Evolutionary conservation across 2,113 vertebrate species (phyloP).

Genomic region (Rhinoptilus africanus): DNA sequence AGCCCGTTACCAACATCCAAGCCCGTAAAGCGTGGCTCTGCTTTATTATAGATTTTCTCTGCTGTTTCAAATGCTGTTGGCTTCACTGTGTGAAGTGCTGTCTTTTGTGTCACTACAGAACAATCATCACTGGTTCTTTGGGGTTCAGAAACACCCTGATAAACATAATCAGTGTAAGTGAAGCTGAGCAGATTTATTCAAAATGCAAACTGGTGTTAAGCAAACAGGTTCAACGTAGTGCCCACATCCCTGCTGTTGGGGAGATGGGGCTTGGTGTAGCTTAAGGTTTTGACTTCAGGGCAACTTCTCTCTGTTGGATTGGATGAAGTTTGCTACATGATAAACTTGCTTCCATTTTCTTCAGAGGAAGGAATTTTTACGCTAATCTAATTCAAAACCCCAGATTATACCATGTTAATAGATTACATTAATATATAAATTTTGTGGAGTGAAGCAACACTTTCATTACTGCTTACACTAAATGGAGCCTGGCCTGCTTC

Average conservation of each 20-base stretch:
- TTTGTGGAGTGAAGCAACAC: not conserved
- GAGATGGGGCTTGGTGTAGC: not conserved
- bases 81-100: not conserved
- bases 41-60: not conserved
- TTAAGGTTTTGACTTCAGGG: not conserved
- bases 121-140: not conserved
- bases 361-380: not conserved
- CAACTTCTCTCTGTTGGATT: not conserved
- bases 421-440: not conserved
- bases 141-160: not conserved
- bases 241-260: not conserved
- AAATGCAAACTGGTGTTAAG: not conserved
- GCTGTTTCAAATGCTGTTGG: not conserved
- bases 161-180: not conserved
- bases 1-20: accelerated
- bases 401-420: not conserved
- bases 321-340: not conserved
- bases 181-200: not conserved
- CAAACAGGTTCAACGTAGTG: accelerated
- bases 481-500: not conserved
- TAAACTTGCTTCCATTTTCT: not conserved
- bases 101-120: not conserved
- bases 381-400: not conserved
- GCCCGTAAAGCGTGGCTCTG: not conserved
- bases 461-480: not conserved